Evolutionary conservation across 2,113 vertebrate species (phyloP).

Genomic region (Chrysemys picta): DNA sequence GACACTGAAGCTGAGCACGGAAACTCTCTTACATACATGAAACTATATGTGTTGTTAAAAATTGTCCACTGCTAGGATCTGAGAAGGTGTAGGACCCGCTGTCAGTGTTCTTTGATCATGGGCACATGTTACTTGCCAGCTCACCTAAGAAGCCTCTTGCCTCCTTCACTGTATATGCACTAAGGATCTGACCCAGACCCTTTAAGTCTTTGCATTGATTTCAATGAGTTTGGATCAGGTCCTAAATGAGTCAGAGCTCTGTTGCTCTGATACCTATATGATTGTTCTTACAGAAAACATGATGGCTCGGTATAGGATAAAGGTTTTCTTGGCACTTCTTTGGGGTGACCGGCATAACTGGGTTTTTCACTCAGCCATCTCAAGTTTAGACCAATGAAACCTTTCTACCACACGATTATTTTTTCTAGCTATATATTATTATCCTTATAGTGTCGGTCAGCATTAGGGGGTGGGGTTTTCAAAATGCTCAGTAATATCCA

Average conservation of each 20-base stretch:
- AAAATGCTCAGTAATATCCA: neutral
- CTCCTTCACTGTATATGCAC: neutral
- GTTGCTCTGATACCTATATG: neutral
- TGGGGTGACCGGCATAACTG: neutral
- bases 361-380: neutral
- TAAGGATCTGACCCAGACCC: neutral
- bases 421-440: neutral
- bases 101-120: neutral
- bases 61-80: neutral
- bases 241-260: neutral
- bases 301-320: neutral
- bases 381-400: neutral
- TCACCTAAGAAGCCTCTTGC: neutral
- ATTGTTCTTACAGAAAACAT: neutral
- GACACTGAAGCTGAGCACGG: neutral
- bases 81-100: neutral
- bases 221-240: neutral
- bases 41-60: neutral
- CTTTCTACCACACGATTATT: rapidly evolving
- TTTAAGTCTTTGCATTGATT: neutral
- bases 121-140: neutral
- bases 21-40: neutral
- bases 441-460: neutral
- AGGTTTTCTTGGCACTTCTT: neutral
- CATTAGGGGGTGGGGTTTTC: neutral